Evolutionary conservation across 2,888 invertebrate species (phyloP), one percentile per base, ranked within the genome.

Genomic region (Noctuana brunneofusca): DNA sequence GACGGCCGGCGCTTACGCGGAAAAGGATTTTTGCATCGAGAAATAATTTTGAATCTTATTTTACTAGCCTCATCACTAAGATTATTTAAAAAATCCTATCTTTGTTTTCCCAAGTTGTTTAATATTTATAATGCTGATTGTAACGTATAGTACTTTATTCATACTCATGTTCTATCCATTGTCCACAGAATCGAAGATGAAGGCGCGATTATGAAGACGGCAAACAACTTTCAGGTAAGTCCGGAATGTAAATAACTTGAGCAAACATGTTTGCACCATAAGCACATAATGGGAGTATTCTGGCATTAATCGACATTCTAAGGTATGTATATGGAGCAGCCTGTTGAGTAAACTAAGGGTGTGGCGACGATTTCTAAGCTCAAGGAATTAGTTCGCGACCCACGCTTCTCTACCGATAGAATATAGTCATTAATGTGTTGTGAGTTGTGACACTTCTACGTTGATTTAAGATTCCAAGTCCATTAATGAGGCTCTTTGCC

Each of bases 131-230:
- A n/a, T n/a, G 1, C 27, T 27, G 27, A 9, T 27, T 27, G 8
- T 1, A 3, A 8, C 8, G 27, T 27, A 27, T 9, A 4, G 2
- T 12, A 41, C 16, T 16, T n/a, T 35, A 35, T 35, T 35, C n/a
- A 64, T 43, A 50, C 27, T 62, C 58, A 53, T 65, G 35, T 70
- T 64, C 69, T 66, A 71, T 75, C 76, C 74, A 75, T 80, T 87
- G 73, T 80, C 81, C 73, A 49, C 89, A 89, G 90, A 83, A 86
- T 73, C 71, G 73, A 83, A 75, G 72, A 89, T 89, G 88, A 78
- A 79, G 75, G 71, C 69, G 72, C 81, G 83, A 80, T 87, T 87
- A 89, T 89, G 88, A 89, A 79, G 75, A 72, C 73, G 73, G 72
- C 74, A 74, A 78, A 75, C 78, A 66, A 75, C 72, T 79, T 83